Evolutionary conservation across 2,797 vertebrate genomes (phyloP), one percentile per base, ranked within the genome.

Genomic region (Euthynnus affinis): DNA sequence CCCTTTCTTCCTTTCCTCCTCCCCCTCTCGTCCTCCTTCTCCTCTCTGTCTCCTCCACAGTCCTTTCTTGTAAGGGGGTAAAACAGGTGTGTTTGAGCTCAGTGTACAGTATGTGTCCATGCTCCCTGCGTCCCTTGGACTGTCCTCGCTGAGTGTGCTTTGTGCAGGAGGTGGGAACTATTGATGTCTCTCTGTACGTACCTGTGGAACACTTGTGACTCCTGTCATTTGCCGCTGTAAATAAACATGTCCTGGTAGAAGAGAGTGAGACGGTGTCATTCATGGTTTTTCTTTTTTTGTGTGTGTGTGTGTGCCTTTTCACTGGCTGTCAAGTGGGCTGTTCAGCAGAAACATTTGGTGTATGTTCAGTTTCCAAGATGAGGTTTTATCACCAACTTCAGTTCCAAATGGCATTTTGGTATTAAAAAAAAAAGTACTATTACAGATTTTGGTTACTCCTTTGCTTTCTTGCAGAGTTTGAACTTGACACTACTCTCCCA

Each of bases 211-310:
- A 93, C 88, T 90, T 94, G 93, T 95, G 92, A 93, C 88, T 92
- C 90, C 90, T 95, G 92, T 94, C 94, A 95, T 94, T 94, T 91
- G 90, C 92, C 88, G 87, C 92, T 95, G 94, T 95, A 95, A 96
- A 95, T 96, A 96, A 96, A 95, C 92, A 92, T 94, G 93, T 94
- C 91, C 92, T 94, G 92, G 91, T 94, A 93, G 91, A 95, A 94
- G 88, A 93, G 83, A 92, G 91, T 74, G 88, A 78, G 34, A 74
- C 20, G 52, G 32, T 61, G 68, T 87, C 27, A 4, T 88, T 89
- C 13, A 34, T 76, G 40, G 9, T 51, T 65, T 48, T 61, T 22
- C 37, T 3, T 12, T 61, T 48, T 40, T 14, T 58, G 3, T 27
- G 3, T 27, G 3, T 29, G 3, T 29, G 3, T 29, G 3, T 29